Conservation (phyloP, 1,140 invertebrate species). For the Cyclina sinensis region DNA sequence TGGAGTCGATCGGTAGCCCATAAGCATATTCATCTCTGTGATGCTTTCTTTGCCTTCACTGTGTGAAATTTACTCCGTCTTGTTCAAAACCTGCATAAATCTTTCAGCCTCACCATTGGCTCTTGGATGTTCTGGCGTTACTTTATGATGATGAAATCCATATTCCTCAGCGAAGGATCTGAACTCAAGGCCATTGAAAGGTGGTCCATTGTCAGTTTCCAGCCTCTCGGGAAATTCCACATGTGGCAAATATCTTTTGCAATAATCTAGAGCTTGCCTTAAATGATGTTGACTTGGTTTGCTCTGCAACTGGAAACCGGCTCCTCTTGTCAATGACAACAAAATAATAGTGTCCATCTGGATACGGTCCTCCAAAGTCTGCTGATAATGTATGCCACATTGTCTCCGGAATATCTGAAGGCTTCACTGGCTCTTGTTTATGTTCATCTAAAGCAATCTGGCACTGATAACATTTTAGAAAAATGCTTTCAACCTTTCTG, state of each 20-base stretch:
- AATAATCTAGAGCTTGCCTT: constrained; percentile 29
- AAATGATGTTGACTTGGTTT: constrained; percentile 30
- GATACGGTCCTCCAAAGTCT: constrained; percentile 79
- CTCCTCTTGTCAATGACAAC: constrained; percentile 79
- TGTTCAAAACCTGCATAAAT: constrained; percentile 67
- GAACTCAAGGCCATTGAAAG: constrained; percentile 62
- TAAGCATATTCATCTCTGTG: constrained; percentile 21
- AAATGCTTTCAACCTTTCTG: constrained; percentile 59
- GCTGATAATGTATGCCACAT: constrained; percentile 64
- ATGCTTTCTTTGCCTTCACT: constrained; percentile 46
- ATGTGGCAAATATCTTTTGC: constrained; percentile 66
- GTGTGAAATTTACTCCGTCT: constrained; percentile 59
- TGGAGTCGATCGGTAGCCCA: too few relatives aligned
- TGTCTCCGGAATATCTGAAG: constrained; percentile 23
- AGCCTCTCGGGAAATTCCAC: constrained; percentile 64
- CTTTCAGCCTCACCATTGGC: constrained; percentile 65
- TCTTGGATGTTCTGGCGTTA: constrained; percentile 22
- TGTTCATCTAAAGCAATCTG: constrained; percentile 55
- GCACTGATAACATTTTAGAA: constrained; percentile 68
- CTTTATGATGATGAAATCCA: constrained; percentile 35
- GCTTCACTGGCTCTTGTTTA: constrained; percentile 27
- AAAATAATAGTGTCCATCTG: constrained; percentile 73
- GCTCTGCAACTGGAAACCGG: constrained; percentile 74
- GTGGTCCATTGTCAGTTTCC: constrained; percentile 72
- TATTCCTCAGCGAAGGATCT: constrained; percentile 28